A percentile compares a stretch with the other conserved stretches of the same genome.
Conservation (phyloP, 2,888 invertebrate species). For the Acanthoscelides obtectus region DNA sequence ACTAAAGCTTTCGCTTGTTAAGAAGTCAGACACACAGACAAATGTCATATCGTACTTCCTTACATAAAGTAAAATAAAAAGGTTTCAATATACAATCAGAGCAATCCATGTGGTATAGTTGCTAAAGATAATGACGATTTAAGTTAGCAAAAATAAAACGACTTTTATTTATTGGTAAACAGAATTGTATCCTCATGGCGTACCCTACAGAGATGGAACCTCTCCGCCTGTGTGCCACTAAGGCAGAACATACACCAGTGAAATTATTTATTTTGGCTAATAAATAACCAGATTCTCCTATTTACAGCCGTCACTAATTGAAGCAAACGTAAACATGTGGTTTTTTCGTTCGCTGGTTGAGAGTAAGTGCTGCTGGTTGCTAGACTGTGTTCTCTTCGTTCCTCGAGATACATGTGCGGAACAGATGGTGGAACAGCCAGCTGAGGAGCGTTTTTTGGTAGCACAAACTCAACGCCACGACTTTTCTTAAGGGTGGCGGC, state of each 20-base stretch:
- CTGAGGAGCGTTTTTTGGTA: neutral
- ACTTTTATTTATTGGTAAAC: too few species aligned
- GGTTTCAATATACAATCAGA: too few species aligned
- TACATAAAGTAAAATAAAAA: too few species aligned
- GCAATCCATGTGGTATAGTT: too few species aligned
- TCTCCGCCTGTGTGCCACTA: neutral
- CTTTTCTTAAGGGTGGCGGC: neutral
- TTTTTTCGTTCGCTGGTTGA: conserved; percentile 33
- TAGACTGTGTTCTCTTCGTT: conserved; percentile 17
- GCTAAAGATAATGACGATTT: too few species aligned
- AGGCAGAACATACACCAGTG: neutral
- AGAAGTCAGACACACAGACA: too few species aligned
- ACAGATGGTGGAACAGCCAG: conserved; percentile 29
- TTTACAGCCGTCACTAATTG: conserved; percentile 30
- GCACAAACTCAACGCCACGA: neutral
- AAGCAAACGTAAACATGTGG: conserved; percentile 35
- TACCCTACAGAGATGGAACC: neutral
- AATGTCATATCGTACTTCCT: too few species aligned
- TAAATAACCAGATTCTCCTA: conserved; percentile 25
- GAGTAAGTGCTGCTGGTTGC: conserved; percentile 28
- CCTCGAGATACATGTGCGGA: conserved; percentile 30
- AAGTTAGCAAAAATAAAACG: too few species aligned
- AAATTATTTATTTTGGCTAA: conserved; percentile 31
- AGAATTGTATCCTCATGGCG: too few species aligned
- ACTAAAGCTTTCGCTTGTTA: too few species aligned